phyloP scores from a whole-genome alignment of 2,113 vertebrate species.

The Catharus fuscescens region DNA sequence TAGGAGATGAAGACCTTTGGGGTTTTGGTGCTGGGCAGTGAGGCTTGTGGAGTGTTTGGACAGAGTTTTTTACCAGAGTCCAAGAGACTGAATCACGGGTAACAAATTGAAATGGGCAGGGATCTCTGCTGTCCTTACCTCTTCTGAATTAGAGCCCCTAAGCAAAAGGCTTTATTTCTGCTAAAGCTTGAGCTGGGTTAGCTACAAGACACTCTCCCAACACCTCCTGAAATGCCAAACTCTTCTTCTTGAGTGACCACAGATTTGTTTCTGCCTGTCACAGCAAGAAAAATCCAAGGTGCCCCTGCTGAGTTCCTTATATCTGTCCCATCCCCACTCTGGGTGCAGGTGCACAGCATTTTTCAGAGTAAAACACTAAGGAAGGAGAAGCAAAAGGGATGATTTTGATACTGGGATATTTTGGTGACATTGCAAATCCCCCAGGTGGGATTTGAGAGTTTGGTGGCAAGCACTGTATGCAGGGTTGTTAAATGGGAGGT shows the following conservation, averaged over 20 bases:
- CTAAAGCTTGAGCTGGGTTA: not conserved
- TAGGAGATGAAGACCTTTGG: not conserved
- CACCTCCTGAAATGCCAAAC: not conserved
- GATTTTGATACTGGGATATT: not conserved
- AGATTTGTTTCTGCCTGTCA: not conserved
- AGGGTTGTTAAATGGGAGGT: not conserved
- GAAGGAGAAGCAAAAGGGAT: not conserved
- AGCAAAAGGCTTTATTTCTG: not conserved
- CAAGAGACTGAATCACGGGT: not conserved
- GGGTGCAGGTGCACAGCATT: not conserved
- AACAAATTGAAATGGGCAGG: not conserved
- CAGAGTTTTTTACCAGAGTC: not conserved
- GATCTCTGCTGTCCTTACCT: not conserved
- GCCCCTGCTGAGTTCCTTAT: not conserved
- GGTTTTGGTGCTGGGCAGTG: not conserved
- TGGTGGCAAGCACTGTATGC: not conserved
- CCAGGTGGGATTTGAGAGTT: not conserved
- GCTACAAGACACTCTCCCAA: not conserved
- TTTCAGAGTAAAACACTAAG: fast-evolving
- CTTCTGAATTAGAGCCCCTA: not conserved
- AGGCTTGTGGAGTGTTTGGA: not conserved
- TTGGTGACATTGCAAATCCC: not conserved
- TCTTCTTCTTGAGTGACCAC: not conserved
- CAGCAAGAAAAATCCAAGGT: not conserved
- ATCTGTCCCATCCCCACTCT: not conserved